Base-by-base conservation (phyloP, 64 coral and sea anemone genomes). In the Pocillopora damicornis region DNA sequence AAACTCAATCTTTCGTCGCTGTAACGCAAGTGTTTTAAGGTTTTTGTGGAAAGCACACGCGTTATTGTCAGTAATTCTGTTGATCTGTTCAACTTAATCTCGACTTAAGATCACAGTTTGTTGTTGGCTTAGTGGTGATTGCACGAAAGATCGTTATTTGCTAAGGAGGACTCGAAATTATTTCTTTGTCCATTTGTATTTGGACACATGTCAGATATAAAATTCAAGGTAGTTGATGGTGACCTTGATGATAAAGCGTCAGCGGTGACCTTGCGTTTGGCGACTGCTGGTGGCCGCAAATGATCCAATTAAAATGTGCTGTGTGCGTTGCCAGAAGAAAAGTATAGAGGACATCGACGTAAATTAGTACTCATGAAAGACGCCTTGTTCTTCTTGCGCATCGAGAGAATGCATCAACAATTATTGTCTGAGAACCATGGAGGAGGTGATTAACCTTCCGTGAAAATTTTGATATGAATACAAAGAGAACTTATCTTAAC, bases 191-290 rank as follows among this genome's bases (percentile, higher is more conserved):
- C 81, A 72, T 63, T 85, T 57, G 61, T 71, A 63, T 85, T 82
- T 82, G 63, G 81, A 72, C 81, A 85, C 64, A 85, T 85, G 81
- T 72, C 81, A 85, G 35, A 85, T 56, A 6, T 30, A 60, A 58
- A 57, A 58, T 36, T 80, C 42, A 25, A 85, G 18, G 58, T 63
- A 85, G 65, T 65, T 71, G 36, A 71, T 36, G 65, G 59, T 35
- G 79, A 81, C 79, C 63, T 68, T 66, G 17, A 10, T 8, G 34
- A 11, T n/a, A 22, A 5, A 26, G 1, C 61, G 18, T 25, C 78
- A 13, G 18, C 68, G 63, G 38, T 83, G 63, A 83, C 63, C 80
- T 68, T 58, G 37, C 22, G 72, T 71, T 71, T 79, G 57, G 63
- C 36, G 63, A 85, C 64, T 25, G 13, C 37, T 57, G 37, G 56